Conservation (phyloP, 2,113 vertebrate genomes). For the Polypterus bichir region DNA sequence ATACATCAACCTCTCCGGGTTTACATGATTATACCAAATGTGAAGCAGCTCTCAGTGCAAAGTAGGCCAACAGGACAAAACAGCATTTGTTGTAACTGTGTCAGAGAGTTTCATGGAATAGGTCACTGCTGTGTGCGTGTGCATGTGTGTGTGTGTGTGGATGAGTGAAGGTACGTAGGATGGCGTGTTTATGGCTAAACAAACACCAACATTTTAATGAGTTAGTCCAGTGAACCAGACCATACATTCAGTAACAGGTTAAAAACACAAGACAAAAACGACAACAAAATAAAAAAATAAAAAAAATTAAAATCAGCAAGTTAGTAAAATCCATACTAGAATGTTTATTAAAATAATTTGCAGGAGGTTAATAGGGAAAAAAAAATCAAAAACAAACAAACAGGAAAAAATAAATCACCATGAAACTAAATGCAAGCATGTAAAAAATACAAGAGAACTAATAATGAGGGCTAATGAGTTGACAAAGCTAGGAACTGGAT, state of each 20-base stretch:
- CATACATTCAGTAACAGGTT: slow-evolving; percentile 64
- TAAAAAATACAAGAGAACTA: slow-evolving; percentile 65
- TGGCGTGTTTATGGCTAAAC: slow-evolving; percentile 36
- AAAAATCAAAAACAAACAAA: slow-evolving; percentile 23
- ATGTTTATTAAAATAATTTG: slow-evolving; percentile 79
- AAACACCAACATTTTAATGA: slow-evolving; percentile 47
- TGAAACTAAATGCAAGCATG: slow-evolving; percentile 75
- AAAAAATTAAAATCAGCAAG: slow-evolving; percentile 57
- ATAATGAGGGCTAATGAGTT: slow-evolving; percentile 66
- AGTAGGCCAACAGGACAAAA: slow-evolving; percentile 8
- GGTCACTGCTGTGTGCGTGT: background rate
- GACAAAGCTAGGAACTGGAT: slow-evolving; percentile 58
- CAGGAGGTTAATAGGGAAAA: slow-evolving; percentile 67
- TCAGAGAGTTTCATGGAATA: background rate
- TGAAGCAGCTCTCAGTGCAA: slow-evolving; percentile 13
- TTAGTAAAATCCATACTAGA: slow-evolving; percentile 78
- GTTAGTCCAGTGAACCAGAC: slow-evolving; percentile 69
- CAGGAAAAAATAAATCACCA: slow-evolving; percentile 54
- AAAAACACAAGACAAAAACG: slow-evolving; percentile 53
- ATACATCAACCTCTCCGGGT: background rate
- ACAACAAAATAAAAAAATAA: too few relatives aligned
- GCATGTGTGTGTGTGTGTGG: slow-evolving; percentile 14
- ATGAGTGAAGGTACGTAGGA: slow-evolving; percentile 25
- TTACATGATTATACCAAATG: slow-evolving; percentile 9
- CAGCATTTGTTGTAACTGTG: slow-evolving; percentile 21